Percentiles rank a stretch among this genome's conserved stretches.
phyloP scores from a whole-genome alignment of 2,888 invertebrate species.

The Mythimna albipuncta region DNA sequence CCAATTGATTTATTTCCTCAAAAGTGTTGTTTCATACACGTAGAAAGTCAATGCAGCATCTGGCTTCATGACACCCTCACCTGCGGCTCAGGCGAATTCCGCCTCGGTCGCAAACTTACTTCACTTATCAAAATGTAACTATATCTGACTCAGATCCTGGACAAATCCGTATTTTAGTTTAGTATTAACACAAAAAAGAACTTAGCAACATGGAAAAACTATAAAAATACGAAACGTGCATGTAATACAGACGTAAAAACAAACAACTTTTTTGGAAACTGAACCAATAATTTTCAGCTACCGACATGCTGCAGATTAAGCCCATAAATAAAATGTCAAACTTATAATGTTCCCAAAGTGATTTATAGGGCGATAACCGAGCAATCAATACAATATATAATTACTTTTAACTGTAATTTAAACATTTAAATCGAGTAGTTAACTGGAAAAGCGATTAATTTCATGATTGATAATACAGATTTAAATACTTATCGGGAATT shows the following conservation, averaged over 20 bases:
- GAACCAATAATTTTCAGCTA: constrained; percentile 5
- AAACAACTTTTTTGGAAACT: neutral
- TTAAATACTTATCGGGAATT: neutral
- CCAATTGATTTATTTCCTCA: too few species aligned
- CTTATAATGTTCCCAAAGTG: constrained; percentile 2
- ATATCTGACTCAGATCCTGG: too few species aligned
- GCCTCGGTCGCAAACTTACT: too few species aligned
- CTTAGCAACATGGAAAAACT: neutral
- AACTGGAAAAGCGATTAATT: constrained; percentile 28
- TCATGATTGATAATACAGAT: constrained; percentile 27
- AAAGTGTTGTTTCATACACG: too few species aligned
- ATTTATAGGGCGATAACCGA: constrained; percentile 31
- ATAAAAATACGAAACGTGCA: too few species aligned
- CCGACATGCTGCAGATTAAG: constrained; percentile 8
- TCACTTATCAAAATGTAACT: too few species aligned
- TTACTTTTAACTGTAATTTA: constrained; percentile 34
- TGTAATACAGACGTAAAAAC: neutral
- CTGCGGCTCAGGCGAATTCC: too few species aligned
- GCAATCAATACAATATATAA: constrained; percentile 30
- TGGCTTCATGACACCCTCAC: too few species aligned
- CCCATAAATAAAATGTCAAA: constrained; percentile 22
- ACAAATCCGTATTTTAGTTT: too few species aligned
- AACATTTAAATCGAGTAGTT: constrained; percentile 32
- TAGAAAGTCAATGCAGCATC: too few species aligned
- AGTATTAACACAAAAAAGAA: too few species aligned